phyloP scores from a whole-genome alignment of 2,113 vertebrate species.

The Onychostruthus taczanowskii region DNA sequence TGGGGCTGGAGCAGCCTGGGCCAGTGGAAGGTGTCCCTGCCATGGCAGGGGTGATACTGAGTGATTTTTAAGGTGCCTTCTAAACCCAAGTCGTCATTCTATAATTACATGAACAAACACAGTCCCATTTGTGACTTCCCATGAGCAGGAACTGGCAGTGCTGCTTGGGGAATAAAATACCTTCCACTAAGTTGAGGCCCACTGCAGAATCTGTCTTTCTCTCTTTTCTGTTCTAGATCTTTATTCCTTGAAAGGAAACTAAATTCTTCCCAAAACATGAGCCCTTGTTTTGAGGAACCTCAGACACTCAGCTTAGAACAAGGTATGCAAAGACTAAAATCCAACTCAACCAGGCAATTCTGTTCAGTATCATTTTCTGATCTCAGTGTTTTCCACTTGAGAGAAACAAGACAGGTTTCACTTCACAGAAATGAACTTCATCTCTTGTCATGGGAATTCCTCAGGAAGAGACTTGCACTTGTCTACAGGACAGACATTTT shows the following conservation, averaged over 20 bases:
- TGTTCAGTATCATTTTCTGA: not conserved
- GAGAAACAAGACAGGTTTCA: not conserved
- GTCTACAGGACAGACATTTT: not conserved
- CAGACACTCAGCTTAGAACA: not conserved
- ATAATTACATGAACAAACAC: not conserved
- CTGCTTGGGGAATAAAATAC: not conserved
- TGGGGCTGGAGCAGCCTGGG: not conserved
- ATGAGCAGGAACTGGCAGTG: not conserved
- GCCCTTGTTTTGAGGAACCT: not conserved
- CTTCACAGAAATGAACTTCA: not conserved
- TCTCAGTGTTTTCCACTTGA: not conserved
- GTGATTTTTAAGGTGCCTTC: accelerated
- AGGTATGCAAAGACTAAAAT: not conserved
- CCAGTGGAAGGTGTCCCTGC: not conserved
- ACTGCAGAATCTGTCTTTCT: not conserved
- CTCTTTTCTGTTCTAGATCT: not conserved
- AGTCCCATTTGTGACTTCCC: not conserved
- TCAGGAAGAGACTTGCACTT: not conserved
- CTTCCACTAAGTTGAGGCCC: not conserved
- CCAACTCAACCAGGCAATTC: not conserved
- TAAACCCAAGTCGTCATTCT: accelerated
- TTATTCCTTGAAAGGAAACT: not conserved
- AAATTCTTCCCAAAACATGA: not conserved
- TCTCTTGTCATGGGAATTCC: not conserved
- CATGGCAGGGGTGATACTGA: not conserved